phyloP scores from a whole-genome alignment of 92 coral and sea anemone species.

The Heteractis magnifica region DNA sequence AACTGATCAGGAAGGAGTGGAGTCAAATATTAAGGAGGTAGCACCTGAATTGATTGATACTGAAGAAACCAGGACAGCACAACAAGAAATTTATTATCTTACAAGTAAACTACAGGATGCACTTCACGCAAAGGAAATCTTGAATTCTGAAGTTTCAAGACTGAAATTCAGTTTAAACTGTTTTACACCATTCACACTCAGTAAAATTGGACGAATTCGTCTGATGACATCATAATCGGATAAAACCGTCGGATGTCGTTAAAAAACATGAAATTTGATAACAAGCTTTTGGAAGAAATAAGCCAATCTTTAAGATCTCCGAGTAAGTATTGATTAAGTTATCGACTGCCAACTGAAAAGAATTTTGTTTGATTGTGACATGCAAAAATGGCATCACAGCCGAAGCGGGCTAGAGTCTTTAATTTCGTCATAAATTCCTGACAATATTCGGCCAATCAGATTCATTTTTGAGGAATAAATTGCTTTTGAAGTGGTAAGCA shows the following conservation, averaged over 20 bases:
- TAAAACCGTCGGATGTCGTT: neutral
- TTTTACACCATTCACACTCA: neutral
- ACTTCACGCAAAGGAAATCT: conserved; percentile 7
- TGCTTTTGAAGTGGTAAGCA: neutral
- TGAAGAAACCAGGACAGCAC: neutral
- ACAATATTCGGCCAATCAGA: neutral
- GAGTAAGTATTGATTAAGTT: neutral
- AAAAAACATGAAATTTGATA: neutral
- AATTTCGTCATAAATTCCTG: neutral
- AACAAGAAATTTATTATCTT: neutral
- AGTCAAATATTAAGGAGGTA: neutral
- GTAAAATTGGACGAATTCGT: too few species aligned
- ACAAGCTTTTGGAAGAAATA: neutral
- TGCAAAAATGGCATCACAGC: neutral
- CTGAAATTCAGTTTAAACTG: conserved; percentile 23
- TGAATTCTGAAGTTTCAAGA: conserved; percentile 10
- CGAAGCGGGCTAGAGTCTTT: neutral
- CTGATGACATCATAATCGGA: neutral
- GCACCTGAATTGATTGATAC: conserved; percentile 3
- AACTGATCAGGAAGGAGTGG: neutral
- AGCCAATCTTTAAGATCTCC: neutral
- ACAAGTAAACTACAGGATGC: neutral
- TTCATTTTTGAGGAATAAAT: neutral
- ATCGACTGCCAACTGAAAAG: neutral
- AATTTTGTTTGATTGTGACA: neutral